These are phyloP conservation scores for Helleia helle DNA, from an alignment of 2,888 invertebrate species.

Conservation along the genomic window DNA sequence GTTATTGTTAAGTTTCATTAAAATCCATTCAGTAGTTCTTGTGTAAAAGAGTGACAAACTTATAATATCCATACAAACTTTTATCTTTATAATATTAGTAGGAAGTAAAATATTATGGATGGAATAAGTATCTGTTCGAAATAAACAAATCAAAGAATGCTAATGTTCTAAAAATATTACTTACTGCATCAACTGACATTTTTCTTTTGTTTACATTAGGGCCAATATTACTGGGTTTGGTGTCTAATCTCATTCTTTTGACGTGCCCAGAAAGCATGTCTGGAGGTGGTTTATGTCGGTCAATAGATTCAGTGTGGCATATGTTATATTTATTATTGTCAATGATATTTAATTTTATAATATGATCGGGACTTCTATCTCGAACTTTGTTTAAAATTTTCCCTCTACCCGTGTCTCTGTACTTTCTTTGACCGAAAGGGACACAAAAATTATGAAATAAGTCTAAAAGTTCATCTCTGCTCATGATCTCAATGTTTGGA, in stretches of 20 bases:
- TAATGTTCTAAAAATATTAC: conserved; percentile 20
- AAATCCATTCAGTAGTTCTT: too few species aligned
- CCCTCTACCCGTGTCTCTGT: conserved; percentile 53
- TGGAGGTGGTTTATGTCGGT: conserved; percentile 48
- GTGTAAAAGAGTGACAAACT: too few species aligned
- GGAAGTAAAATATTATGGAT: too few species aligned
- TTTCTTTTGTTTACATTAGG: conserved; percentile 42
- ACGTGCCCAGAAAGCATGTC: conserved; percentile 49
- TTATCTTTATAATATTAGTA: too few species aligned
- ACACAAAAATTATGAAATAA: conserved; percentile 60
- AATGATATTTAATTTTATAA: conserved; percentile 26
- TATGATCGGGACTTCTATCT: conserved; percentile 35
- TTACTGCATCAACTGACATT: conserved; percentile 45
- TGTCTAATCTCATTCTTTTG: conserved; percentile 55
- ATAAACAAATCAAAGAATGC: too few species aligned
- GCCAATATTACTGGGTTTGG: conserved; percentile 22
- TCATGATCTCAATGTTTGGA: conserved; percentile 38
- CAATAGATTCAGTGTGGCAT: conserved; percentile 14
- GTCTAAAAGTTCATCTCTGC: conserved; percentile 48
- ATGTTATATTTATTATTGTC: conserved; percentile 10
- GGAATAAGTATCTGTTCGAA: too few species aligned
- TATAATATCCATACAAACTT: too few species aligned
- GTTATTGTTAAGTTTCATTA: too few species aligned
- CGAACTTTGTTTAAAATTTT: conserved; percentile 49
- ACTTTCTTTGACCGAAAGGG: conserved; percentile 59